Percentiles rank a stretch among this genome's conserved stretches.
Conservation (phyloP, 2,797 vertebrate species). For the Sebastiscus tertius region DNA sequence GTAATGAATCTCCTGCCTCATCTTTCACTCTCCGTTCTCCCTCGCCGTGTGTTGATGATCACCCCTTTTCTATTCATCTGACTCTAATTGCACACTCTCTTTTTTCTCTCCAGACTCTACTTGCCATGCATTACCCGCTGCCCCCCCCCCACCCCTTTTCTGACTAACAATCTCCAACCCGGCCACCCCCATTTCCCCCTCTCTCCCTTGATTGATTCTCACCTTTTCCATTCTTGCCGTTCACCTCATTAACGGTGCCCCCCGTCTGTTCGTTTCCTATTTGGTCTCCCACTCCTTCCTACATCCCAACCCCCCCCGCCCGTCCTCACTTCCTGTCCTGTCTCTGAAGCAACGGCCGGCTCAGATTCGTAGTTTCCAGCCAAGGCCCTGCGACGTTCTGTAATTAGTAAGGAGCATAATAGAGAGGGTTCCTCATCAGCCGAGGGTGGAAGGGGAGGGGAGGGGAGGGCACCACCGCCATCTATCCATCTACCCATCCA, state of each 20-base stretch:
- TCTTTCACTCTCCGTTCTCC: slow-evolving; percentile 24
- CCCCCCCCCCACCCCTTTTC: background rate
- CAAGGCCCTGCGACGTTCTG: slow-evolving; percentile 37
- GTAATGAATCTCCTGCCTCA: slow-evolving; percentile 63
- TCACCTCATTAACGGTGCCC: slow-evolving; percentile 81
- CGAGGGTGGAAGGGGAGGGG: slow-evolving; percentile 7
- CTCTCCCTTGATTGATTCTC: slow-evolving; percentile 82
- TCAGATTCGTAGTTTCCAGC: slow-evolving; percentile 44
- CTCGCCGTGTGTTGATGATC: slow-evolving; percentile 51
- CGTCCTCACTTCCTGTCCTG: slow-evolving; percentile 68
- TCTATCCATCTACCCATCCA: slow-evolving; percentile 30
- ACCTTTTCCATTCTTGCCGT: slow-evolving; percentile 79
- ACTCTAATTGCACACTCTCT: slow-evolving; percentile 61
- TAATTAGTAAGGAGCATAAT: slow-evolving; percentile 81
- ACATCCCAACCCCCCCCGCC: slow-evolving; percentile 2
- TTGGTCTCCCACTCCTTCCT: slow-evolving; percentile 46
- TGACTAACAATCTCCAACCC: slow-evolving; percentile 65
- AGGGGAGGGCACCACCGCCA: background rate
- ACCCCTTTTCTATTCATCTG: slow-evolving; percentile 52
- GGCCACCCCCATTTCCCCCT: slow-evolving; percentile 61
- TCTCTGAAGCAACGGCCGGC: slow-evolving; percentile 49
- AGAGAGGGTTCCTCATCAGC: slow-evolving; percentile 69
- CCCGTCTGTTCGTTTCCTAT: slow-evolving; percentile 65
- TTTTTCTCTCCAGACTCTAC: slow-evolving; percentile 52
- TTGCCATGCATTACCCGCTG: slow-evolving; percentile 62